These are phyloP conservation scores for Acrocephalus kingi DNA, from an alignment of 2,113 vertebrate genomes.

Conservation along the genomic window DNA sequence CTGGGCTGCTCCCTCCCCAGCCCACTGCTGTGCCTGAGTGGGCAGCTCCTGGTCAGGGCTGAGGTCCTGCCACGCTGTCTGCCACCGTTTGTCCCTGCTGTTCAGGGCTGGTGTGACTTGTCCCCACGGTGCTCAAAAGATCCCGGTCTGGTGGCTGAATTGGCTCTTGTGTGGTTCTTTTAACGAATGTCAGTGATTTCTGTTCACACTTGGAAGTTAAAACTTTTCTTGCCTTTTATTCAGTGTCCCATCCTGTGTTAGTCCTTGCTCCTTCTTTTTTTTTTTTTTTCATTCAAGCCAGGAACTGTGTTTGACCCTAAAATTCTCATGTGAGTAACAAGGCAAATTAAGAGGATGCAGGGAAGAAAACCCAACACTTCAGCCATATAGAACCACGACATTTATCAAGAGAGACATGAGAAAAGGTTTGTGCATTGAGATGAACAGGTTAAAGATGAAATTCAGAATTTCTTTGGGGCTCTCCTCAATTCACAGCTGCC, in stretches of 20 bases:
- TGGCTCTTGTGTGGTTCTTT: neutral
- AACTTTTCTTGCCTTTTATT: neutral
- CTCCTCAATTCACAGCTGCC: neutral
- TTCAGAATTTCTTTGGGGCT: neutral
- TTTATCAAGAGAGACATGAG: neutral
- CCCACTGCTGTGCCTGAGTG: no score
- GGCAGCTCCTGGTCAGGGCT: neutral
- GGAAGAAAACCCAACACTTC: neutral
- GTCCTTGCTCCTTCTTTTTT: neutral
- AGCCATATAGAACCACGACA: neutral
- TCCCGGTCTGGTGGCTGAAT: neutral
- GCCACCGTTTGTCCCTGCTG: neutral
- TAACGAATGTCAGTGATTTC: neutral
- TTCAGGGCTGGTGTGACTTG: accelerated
- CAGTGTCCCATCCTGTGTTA: neutral
- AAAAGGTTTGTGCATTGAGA: neutral
- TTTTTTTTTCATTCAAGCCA: neutral
- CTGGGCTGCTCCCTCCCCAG: neutral
- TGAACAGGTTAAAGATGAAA: neutral
- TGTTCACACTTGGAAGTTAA: neutral
- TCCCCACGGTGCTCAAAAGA: neutral
- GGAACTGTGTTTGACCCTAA: neutral
- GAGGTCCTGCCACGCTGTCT: neutral
- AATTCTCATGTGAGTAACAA: neutral
- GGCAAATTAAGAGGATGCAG: neutral